These are phyloP conservation scores for Geotrupes spiniger DNA, from an alignment of 2,888 invertebrate species.

Conservation along the genomic window DNA sequence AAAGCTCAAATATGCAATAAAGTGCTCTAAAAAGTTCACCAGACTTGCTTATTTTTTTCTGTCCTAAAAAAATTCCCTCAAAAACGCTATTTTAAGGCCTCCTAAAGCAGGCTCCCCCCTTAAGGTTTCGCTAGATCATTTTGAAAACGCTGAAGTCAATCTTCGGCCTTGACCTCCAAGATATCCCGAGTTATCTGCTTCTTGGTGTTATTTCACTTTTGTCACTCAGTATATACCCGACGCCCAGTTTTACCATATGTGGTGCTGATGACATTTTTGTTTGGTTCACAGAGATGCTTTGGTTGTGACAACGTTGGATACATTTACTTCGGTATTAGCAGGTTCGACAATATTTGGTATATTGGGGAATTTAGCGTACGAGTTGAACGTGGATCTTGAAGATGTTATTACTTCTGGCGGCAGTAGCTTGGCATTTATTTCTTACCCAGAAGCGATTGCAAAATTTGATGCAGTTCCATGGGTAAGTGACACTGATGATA, in stretches of 20 bases:
- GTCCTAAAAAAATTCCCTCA: too few relatives aligned
- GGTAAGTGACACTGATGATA: too few relatives aligned
- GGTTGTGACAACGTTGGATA: slow-evolving; percentile 78
- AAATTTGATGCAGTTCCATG: slow-evolving; percentile 72
- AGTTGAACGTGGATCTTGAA: slow-evolving; percentile 61
- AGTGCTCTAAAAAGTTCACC: too few relatives aligned
- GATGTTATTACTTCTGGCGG: slow-evolving; percentile 70
- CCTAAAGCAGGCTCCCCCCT: too few relatives aligned
- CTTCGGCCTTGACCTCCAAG: too few relatives aligned
- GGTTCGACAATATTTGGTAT: slow-evolving; percentile 83
- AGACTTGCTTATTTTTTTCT: too few relatives aligned
- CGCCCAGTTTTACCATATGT: background rate
- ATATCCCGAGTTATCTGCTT: too few relatives aligned
- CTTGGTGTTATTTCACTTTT: too few relatives aligned
- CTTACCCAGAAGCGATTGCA: slow-evolving; percentile 80
- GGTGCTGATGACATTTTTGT: background rate
- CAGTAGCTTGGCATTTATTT: slow-evolving; percentile 78
- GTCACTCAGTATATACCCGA: background rate
- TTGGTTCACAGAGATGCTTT: slow-evolving; percentile 64
- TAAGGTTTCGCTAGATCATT: too few relatives aligned
- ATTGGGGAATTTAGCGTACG: slow-evolving; percentile 73
- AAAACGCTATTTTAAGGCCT: too few relatives aligned
- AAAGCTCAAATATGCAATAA: too few relatives aligned
- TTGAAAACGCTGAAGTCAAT: too few relatives aligned
- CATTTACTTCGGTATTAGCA: slow-evolving; percentile 77